phyloP scores from a whole-genome alignment of 2,113 vertebrate genomes.

The Thamnophis sirtalis region DNA sequence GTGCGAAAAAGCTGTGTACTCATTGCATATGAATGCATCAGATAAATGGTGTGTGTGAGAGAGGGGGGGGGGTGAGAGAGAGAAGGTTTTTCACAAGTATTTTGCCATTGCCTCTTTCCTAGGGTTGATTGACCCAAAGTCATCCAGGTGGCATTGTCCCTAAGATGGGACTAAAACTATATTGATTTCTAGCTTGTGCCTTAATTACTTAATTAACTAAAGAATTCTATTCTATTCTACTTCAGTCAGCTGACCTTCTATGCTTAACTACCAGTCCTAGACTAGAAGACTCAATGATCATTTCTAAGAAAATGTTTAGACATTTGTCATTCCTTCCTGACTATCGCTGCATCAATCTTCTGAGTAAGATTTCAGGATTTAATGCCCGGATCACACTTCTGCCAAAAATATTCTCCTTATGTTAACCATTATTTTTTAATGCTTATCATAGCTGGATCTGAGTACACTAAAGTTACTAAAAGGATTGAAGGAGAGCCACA shows the following conservation, averaged over 20 bases:
- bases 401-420: constrained; percentile 25
- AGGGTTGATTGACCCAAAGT: not conserved
- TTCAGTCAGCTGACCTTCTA: not conserved
- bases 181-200: not conserved
- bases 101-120: not conserved
- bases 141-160: not conserved
- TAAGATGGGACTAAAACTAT: not conserved
- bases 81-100: not conserved
- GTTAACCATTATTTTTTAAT: constrained; percentile 57
- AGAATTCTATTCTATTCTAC: too few species aligned
- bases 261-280: not conserved
- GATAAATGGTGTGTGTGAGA: too few species aligned
- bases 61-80: too few species aligned
- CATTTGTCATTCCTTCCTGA: not conserved
- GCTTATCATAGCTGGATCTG: constrained; percentile 52
- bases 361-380: constrained; percentile 1
- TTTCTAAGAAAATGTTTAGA: not conserved
- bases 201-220: too few species aligned
- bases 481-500: constrained; percentile 63
- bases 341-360: not conserved
- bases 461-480: constrained; percentile 66
- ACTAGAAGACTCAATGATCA: not conserved
- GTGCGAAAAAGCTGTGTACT: not conserved
- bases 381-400: not conserved
- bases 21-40: not conserved